Conservation (phyloP, 2,797 vertebrate genomes). For the Hemitrygon akajei region DNA sequence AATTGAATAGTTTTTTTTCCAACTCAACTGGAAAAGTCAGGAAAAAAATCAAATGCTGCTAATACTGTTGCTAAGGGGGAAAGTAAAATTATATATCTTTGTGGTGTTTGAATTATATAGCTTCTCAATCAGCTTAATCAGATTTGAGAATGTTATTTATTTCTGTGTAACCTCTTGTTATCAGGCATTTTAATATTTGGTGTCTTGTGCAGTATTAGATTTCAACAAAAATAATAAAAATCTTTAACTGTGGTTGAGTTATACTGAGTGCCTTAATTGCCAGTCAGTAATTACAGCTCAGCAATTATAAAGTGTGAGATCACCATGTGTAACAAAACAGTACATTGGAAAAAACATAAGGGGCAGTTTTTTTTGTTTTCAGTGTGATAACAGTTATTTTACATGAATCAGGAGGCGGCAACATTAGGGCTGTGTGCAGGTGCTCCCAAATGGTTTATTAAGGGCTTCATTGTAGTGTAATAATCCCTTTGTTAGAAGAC, state of each 20-base stretch:
- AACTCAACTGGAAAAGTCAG: background rate
- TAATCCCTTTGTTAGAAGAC: slow-evolving; percentile 62
- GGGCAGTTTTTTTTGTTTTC: slow-evolving; percentile 27
- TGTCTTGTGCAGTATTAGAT: background rate
- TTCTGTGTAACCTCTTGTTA: background rate
- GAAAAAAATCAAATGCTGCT: slow-evolving; percentile 9
- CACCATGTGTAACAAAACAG: slow-evolving; percentile 8
- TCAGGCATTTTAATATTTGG: background rate
- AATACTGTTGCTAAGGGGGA: background rate
- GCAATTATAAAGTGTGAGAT: slow-evolving; percentile 29
- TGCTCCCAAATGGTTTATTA: slow-evolving; percentile 49
- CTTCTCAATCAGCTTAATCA: background rate
- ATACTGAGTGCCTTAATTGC: slow-evolving; percentile 28
- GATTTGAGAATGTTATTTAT: background rate
- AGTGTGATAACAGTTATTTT: slow-evolving; percentile 24
- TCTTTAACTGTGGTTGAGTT: slow-evolving; percentile 12
- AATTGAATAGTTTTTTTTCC: background rate
- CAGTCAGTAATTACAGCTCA: slow-evolving; percentile 31
- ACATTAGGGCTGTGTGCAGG: slow-evolving; percentile 46
- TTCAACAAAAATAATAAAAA: background rate
- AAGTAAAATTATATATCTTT: background rate
- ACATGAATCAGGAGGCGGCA: background rate
- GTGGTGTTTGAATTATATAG: background rate
- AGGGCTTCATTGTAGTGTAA: slow-evolving; percentile 45
- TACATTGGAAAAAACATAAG: slow-evolving; percentile 20